A percentile compares a stretch with the other conserved stretches of the same genome.
Conservation (phyloP, 92 coral and sea anemone species). For the Phymanthus crucifer region DNA sequence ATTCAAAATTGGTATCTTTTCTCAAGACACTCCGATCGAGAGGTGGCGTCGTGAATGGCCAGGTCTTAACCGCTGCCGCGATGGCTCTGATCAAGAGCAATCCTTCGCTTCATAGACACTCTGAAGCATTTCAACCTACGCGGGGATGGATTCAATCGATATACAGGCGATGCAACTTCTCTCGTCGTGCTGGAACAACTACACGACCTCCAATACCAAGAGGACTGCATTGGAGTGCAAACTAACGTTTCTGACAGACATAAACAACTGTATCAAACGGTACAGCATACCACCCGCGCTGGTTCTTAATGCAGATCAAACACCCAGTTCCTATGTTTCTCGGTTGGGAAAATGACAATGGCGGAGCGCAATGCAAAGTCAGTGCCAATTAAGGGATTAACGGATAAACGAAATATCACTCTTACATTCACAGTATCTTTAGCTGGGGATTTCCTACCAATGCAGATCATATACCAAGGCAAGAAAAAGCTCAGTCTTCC, state of each 20-base stretch:
- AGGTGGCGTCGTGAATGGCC: slow-evolving; percentile 62
- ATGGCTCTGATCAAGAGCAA: slow-evolving; percentile 61
- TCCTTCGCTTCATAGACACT: slow-evolving; percentile 44
- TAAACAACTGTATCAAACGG: slow-evolving; percentile 22
- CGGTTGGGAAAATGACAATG: slow-evolving; percentile 79
- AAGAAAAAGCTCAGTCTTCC: slow-evolving; percentile 58
- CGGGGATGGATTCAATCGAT: slow-evolving; percentile 62
- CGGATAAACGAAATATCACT: slow-evolving; percentile 47
- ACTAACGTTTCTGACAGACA: slow-evolving; percentile 53
- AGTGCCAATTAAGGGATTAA: slow-evolving; percentile 57
- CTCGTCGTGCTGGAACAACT: slow-evolving; percentile 54
- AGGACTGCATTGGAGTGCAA: slow-evolving; percentile 54
- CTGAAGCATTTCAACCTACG: slow-evolving; percentile 41
- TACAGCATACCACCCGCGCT: slow-evolving; percentile 43
- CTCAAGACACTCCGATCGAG: slow-evolving; percentile 59
- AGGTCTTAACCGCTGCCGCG: slow-evolving; percentile 60
- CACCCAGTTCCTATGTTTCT: slow-evolving; percentile 65
- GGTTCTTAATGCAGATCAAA: slow-evolving; percentile 69
- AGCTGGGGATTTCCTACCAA: slow-evolving; percentile 59
- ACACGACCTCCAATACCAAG: slow-evolving; percentile 47
- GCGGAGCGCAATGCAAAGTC: slow-evolving; percentile 53
- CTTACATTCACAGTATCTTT: slow-evolving; percentile 46
- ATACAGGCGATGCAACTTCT: slow-evolving; percentile 40
- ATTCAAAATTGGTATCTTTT: slow-evolving; percentile 41
- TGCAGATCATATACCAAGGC: slow-evolving; percentile 58